Base-by-base conservation (phyloP, 2,797 vertebrate species). In the Gila robusta region DNA sequence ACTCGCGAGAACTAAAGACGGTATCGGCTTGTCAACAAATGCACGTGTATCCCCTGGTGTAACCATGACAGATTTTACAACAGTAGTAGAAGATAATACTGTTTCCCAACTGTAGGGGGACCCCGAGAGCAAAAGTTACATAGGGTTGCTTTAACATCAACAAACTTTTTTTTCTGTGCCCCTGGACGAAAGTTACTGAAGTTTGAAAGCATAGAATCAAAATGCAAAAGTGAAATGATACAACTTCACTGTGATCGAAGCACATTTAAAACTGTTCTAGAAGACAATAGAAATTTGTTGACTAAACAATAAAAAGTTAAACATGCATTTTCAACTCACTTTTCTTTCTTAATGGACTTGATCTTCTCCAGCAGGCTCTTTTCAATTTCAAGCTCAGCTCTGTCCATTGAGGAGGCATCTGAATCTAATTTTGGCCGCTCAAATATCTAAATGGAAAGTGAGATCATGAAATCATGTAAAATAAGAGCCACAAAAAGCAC, bases 281-380 rank as follows among this genome's bases (percentile, higher is more conserved):
- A 66, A 66, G 26, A 32, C 62, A 66, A 7, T 28, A 16, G 0
- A 28, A 64, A 26, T 14, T 0, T 28, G 5, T 6, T 64, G n/a
- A 64, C 56, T 54, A 21, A 59, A n/a, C 23, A n/a, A 59, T 16
- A 39, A 35, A 14, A 56, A 6, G 12, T 52, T 41, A 16, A 17
- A 47, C 1, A 62, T n/a, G 6, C 14, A 64, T 39, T 67, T 52
- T 71, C 4, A 19, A 92, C 96, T 96, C 87, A 98, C 98, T 99
- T 99, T 86, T 98, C 97, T 87, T 98, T 94, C 89, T 99, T 99
- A 89, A 99, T 96, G 7, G 97, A 98, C 89, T 92, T 96, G 82
- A 99, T 97, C 87, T 96, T 96, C 41, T 98, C 95, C 0, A 98
- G 95, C 85, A 99, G 96, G 47, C 94, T 95, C 81, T 87, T 95